phyloP scores from a whole-genome alignment of 2,888 invertebrate genomes.

The Oxystoma pomonae region DNA sequence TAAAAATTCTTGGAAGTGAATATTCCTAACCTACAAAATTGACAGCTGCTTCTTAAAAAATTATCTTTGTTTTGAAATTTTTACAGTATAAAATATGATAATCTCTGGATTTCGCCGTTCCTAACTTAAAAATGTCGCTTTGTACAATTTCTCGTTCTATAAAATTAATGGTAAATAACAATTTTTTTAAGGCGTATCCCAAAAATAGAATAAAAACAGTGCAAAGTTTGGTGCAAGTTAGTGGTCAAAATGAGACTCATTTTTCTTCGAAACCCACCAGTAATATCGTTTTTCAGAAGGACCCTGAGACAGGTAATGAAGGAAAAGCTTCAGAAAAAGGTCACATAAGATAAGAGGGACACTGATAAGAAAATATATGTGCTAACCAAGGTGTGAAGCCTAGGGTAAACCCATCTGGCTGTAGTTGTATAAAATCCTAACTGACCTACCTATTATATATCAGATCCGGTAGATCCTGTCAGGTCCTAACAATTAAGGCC shows the following conservation, averaged over 20 bases:
- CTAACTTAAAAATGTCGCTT: neutral
- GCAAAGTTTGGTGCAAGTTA: neutral
- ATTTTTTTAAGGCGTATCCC: neutral
- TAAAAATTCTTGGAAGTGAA: no score
- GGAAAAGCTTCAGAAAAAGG: no score
- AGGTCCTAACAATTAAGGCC: no score
- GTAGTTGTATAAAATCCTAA: no score
- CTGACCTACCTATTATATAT: no score
- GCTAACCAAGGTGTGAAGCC: no score
- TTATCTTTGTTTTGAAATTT: neutral
- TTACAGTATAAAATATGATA: no score
- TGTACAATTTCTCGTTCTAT: neutral
- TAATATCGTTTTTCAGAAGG: constrained; percentile 14
- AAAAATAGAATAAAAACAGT: neutral
- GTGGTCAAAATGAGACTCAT: neutral
- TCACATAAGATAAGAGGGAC: no score
- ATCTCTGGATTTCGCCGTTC: no score
- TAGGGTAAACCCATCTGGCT: no score
- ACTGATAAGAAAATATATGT: no score
- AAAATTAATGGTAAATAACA: neutral
- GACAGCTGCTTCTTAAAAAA: neutral
- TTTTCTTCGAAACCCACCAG: constrained; percentile 6
- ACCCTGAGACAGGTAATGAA: constrained; percentile 11
- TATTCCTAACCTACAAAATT: neutral
- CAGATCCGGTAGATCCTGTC: no score